Evolutionary conservation across 2,113 vertebrate genomes (phyloP).

Genomic region (Aythya baeri): DNA sequence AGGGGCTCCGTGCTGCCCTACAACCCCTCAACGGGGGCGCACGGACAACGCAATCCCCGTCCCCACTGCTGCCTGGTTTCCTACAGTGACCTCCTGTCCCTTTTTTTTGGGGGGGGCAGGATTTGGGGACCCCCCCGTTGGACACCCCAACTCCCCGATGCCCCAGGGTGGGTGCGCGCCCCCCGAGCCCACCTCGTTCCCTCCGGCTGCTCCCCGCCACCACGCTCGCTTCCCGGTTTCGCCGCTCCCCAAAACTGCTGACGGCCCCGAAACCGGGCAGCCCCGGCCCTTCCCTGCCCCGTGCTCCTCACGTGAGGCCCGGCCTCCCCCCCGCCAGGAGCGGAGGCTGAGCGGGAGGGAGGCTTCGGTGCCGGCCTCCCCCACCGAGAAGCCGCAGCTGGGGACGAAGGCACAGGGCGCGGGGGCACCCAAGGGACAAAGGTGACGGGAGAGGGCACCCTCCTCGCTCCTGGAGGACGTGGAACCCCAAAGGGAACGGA

Average conservation of each 20-base stretch:
- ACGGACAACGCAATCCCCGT: neutral
- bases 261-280: neutral
- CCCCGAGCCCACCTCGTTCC: neutral
- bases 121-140: neutral
- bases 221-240: neutral
- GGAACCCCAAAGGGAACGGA: no score
- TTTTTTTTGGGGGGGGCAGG: neutral
- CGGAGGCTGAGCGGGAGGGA: neutral
- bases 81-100: neutral
- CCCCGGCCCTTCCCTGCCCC: constrained; percentile 26
- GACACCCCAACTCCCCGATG: no score
- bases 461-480: neutral
- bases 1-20: rapidly evolving
- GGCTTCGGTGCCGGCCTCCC: neutral
- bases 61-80: neutral
- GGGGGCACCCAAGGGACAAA: neutral
- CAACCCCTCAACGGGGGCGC: rapidly evolving
- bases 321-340: neutral
- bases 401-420: neutral
- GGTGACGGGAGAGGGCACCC: neutral
- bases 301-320: neutral
- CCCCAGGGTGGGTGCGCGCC: no score
- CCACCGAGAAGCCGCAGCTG: rapidly evolving
- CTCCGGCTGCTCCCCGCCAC: neutral
- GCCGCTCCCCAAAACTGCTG: constrained; percentile 22